Percentiles rank a stretch among this genome's conserved stretches.
These are phyloP conservation scores for Volucella inflata DNA, from an alignment of 2,888 invertebrate genomes.

Conservation along the genomic window DNA sequence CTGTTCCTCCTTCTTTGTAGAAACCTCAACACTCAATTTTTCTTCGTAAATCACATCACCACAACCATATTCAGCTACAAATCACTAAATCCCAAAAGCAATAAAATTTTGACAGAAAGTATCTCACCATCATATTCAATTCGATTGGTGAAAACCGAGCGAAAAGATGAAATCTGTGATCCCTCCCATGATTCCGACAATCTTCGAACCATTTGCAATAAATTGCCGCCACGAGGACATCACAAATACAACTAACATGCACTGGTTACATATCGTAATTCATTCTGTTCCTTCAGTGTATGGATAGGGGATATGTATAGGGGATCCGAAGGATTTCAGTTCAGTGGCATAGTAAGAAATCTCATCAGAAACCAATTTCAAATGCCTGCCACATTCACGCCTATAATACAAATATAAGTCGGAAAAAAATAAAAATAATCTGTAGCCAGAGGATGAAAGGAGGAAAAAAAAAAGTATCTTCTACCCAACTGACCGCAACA, in stretches of 20 bases:
- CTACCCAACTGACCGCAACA: constrained; percentile 49
- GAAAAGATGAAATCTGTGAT: background rate
- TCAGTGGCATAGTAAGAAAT: constrained; percentile 40
- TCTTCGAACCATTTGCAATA: constrained; percentile 32
- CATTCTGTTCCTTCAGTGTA: background rate
- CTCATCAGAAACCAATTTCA: constrained; percentile 58
- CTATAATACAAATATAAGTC: constrained; percentile 14
- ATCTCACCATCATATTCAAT: constrained; percentile 32
- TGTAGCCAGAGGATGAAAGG: background rate
- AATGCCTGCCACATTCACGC: constrained; percentile 42
- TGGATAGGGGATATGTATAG: background rate
- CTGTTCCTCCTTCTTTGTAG: too few species aligned
- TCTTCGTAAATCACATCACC: too few species aligned
- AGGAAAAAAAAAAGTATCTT: constrained; percentile 23
- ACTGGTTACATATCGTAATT: constrained; percentile 43
- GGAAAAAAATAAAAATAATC: background rate
- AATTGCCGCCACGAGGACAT: constrained; percentile 38
- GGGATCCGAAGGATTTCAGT: background rate
- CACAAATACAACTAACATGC: constrained; percentile 28
- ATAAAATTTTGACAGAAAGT: constrained; percentile 13
- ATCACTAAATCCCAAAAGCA: constrained; percentile 1
- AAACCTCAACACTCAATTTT: too few species aligned
- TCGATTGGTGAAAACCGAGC: background rate
- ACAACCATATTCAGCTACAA: too few species aligned
- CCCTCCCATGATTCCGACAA: constrained; percentile 13